Conservation (phyloP, 2,113 vertebrate species). For the Myotis brandtii region DNA sequence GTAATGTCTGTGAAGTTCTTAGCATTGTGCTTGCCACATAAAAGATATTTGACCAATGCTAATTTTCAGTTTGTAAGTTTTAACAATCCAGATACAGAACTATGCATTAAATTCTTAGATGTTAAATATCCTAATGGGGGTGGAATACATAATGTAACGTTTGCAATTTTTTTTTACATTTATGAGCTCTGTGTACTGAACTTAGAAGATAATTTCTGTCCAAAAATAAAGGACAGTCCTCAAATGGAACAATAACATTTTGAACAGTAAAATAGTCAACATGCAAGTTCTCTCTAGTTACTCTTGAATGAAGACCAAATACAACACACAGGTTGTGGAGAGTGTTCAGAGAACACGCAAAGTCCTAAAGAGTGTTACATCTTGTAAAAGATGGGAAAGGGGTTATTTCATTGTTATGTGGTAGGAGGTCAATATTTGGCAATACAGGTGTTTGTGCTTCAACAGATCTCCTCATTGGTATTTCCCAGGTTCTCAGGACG, state of each 20-base stretch:
- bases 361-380: background rate
- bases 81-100: constrained; percentile 24
- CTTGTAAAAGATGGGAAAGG: background rate
- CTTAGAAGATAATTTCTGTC: background rate
- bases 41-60: background rate
- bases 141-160: background rate
- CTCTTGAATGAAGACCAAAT: background rate
- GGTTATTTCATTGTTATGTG: background rate
- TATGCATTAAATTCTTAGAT: constrained; percentile 12
- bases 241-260: background rate
- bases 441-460: background rate
- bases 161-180: background rate
- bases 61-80: background rate
- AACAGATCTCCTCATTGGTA: background rate
- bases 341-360: background rate
- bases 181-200: background rate
- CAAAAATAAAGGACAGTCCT: background rate
- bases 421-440: background rate
- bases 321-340: background rate
- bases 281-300: background rate
- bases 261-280: background rate
- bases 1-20: background rate
- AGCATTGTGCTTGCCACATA: background rate
- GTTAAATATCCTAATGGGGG: background rate
- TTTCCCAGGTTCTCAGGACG: background rate